These are phyloP conservation scores for Atractosteus spatula DNA, from an alignment of 2,113 vertebrate genomes.

Conservation along the genomic window DNA sequence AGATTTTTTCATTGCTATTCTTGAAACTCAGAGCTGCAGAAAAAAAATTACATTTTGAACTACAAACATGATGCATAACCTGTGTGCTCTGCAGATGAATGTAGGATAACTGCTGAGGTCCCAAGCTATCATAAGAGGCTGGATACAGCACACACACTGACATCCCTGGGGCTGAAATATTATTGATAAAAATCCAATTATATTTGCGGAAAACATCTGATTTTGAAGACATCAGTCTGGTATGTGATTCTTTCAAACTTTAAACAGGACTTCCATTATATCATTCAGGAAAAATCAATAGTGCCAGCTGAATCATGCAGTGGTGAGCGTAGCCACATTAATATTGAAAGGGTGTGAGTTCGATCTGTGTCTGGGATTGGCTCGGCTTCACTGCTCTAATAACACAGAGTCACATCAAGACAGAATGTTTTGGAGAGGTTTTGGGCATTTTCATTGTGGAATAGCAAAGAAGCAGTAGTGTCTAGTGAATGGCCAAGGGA, in stretches of 20 bases:
- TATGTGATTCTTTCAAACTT: conserved; percentile 62
- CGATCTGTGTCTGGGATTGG: conserved; percentile 62
- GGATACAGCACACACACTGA: neutral
- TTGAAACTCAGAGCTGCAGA: neutral
- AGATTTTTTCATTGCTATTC: neutral
- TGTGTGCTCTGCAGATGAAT: neutral
- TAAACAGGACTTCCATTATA: conserved; percentile 68
- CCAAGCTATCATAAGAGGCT: neutral
- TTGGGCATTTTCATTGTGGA: too few relatives aligned
- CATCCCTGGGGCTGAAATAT: conserved; percentile 32
- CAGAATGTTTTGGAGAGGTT: too few relatives aligned
- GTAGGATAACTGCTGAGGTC: neutral
- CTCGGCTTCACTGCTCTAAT: conserved; percentile 63
- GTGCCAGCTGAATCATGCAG: conserved; percentile 60
- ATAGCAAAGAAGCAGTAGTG: too few relatives aligned
- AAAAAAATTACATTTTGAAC: conserved; percentile 10
- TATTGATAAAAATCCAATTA: conserved; percentile 69
- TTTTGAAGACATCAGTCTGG: conserved; percentile 49
- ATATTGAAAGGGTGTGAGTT: conserved; percentile 61
- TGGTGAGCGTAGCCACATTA: conserved; percentile 49
- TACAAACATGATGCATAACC: neutral
- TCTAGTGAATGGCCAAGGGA: too few relatives aligned
- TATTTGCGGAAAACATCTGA: conserved; percentile 52
- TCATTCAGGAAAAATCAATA: conserved; percentile 77
- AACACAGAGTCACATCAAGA: conserved; percentile 45